These are phyloP conservation scores for Agrilus planipennis DNA, from an alignment of 1,140 invertebrate species.

Conservation along the genomic window DNA sequence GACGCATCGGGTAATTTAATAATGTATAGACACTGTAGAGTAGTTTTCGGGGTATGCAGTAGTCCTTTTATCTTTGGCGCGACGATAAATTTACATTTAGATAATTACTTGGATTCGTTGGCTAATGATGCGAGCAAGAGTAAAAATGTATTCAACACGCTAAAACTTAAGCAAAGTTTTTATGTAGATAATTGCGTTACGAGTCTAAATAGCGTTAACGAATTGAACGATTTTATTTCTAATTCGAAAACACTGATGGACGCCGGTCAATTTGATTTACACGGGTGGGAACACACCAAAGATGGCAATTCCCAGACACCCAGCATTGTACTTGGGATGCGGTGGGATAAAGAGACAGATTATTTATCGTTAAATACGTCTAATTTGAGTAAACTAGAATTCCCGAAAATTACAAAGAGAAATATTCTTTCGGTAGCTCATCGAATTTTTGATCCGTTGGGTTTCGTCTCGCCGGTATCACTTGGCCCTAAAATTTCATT, in stretches of 20 bases:
- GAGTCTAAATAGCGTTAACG: not conserved
- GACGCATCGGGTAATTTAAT: slow-evolving; percentile 4
- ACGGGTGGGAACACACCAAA: not conserved
- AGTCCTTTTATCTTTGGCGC: slow-evolving; percentile 28
- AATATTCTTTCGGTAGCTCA: slow-evolving; percentile 16
- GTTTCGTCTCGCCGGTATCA: slow-evolving; percentile 14
- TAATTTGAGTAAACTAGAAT: not conserved
- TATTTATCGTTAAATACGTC: not conserved
- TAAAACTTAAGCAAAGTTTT: not conserved
- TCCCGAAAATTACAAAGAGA: slow-evolving; percentile 13
- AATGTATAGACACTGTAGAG: slow-evolving; percentile 22
- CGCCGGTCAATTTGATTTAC: not conserved
- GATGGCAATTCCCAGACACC: no score
- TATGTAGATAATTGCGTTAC: slow-evolving; percentile 7
- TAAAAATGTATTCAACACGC: not conserved
- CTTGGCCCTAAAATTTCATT: slow-evolving; percentile 16
- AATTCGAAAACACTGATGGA: no score
- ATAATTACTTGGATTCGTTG: no score
- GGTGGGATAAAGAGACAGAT: not conserved
- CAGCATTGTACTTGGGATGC: not conserved
- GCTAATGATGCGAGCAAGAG: not conserved
- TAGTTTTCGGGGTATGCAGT: slow-evolving; percentile 17
- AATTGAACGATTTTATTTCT: not conserved
- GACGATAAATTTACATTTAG: slow-evolving; percentile 15
- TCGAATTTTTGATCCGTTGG: slow-evolving; percentile 21